Conservation (phyloP, 1,140 invertebrate species). For the Penaeus vannamei region DNA sequence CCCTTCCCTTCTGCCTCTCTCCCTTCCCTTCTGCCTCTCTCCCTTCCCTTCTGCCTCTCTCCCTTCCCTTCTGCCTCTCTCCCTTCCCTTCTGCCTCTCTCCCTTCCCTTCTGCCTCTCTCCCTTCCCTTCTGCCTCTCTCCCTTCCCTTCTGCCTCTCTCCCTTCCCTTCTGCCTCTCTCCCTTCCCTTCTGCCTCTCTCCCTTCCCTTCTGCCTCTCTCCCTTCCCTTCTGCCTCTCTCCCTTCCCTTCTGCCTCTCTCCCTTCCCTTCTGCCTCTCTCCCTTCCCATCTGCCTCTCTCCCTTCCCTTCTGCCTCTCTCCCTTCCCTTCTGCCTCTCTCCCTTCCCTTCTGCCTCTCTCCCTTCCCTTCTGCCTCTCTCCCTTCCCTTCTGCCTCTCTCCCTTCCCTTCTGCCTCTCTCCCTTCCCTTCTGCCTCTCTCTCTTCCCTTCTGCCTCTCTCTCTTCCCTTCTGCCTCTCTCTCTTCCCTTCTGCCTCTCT, state of each 20-base stretch:
- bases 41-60: not conserved
- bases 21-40: not conserved
- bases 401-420: too few relatives aligned
- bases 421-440: not conserved
- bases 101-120: not conserved
- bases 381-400: too few relatives aligned
- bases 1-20: too few relatives aligned
- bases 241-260: not conserved
- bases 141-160: not conserved
- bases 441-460: not conserved
- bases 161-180: too few relatives aligned
- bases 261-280: not conserved
- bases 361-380: too few relatives aligned
- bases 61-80: not conserved
- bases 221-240: not conserved
- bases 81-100: not conserved
- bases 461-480: not conserved
- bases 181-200: too few relatives aligned
- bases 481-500: not conserved
- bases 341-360: not conserved
- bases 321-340: not conserved
- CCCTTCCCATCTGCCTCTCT: not conserved
- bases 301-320: not conserved
- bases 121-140: not conserved
- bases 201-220: too few relatives aligned